phyloP scores from a whole-genome alignment of 2,888 invertebrate genomes.

The Nasonia oneida region DNA sequence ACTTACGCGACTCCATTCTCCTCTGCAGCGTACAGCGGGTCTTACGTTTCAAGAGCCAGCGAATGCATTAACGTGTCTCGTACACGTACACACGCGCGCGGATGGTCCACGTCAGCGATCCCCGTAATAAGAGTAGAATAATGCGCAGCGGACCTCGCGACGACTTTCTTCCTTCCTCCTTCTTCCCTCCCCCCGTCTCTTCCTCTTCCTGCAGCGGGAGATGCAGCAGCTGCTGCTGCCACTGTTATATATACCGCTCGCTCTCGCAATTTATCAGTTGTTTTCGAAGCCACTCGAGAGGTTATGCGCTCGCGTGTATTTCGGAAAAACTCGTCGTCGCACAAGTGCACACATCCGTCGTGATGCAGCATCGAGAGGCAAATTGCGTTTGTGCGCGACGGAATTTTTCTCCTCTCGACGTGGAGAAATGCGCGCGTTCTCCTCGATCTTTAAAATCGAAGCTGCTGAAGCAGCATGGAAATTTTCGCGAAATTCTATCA shows the following conservation, averaged over 20 bases:
- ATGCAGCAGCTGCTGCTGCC: neutral
- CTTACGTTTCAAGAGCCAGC: conserved; percentile 15
- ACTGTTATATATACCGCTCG: neutral
- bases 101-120: conserved; percentile 10
- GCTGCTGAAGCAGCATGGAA: neutral
- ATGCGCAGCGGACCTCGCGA: conserved; percentile 17
- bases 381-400: neutral
- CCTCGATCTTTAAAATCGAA: neutral
- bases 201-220: neutral
- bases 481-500: neutral
- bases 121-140: conserved; percentile 19
- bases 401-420: conserved; percentile 3
- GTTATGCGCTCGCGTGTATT: neutral
- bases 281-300: conserved; percentile 1
- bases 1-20: neutral
- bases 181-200: neutral
- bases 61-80: conserved; percentile 1
- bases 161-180: neutral
- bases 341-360: neutral
- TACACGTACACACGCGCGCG: neutral
- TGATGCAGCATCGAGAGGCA: neutral
- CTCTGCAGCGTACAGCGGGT: neutral
- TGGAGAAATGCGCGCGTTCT: neutral
- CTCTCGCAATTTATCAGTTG: conserved; percentile 11
- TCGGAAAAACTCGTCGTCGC: neutral